A percentile compares a stretch with the other conserved stretches of the same genome.
Evolutionary conservation across 2,797 vertebrate genomes (phyloP).

Genomic region (Coregonus ussuriensis): DNA sequence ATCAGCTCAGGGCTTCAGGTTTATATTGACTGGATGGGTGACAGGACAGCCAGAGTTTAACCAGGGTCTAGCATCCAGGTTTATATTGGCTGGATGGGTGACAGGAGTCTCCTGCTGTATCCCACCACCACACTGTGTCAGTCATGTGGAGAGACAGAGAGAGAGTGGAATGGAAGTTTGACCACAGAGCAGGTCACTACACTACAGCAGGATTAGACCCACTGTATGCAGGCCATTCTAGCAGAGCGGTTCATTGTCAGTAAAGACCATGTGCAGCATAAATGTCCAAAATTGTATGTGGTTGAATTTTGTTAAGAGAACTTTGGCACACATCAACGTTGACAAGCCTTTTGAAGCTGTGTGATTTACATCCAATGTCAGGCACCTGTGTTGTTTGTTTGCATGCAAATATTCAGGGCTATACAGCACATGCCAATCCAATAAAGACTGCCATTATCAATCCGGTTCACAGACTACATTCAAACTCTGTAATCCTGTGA

Average conservation of each 20-base stretch:
- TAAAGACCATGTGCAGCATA: background rate
- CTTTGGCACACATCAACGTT: background rate
- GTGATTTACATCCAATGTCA: background rate
- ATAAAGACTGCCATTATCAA: background rate
- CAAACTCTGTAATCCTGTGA: background rate
- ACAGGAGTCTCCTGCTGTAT: background rate
- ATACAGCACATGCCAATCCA: constrained; percentile 1
- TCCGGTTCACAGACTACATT: background rate
- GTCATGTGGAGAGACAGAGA: constrained; percentile 24
- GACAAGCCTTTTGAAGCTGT: background rate
- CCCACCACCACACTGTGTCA: constrained; percentile 36
- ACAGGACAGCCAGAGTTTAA: background rate
- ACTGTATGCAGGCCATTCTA: background rate
- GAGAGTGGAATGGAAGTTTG: constrained; percentile 17
- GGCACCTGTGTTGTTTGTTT: background rate
- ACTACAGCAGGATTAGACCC: too few species aligned
- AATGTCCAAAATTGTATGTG: background rate
- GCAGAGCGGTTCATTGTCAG: background rate
- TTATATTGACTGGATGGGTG: constrained; percentile 9
- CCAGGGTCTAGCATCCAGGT: background rate
- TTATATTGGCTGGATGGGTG: constrained; percentile 14
- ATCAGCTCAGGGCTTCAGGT: constrained; percentile 43
- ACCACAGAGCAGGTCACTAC: constrained; percentile 18
- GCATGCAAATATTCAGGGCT: background rate
- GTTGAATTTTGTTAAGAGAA: background rate